Evolutionary conservation across 2,797 vertebrate genomes (phyloP).

Genomic region (Microcaecilia unicolor): DNA sequence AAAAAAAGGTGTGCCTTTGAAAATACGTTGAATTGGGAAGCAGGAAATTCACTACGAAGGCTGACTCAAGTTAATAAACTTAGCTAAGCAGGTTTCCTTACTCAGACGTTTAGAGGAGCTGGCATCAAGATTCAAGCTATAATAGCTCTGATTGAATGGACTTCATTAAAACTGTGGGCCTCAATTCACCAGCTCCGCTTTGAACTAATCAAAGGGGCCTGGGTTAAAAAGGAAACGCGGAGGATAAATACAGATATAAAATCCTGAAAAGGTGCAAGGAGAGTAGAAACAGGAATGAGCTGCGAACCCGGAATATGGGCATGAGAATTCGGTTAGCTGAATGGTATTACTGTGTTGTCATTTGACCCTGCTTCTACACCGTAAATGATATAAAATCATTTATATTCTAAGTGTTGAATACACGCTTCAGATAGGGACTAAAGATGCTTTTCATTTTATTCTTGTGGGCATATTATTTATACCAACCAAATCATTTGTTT

Average conservation of each 20-base stretch:
- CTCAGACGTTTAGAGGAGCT: slow-evolving; percentile 2
- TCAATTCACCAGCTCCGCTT: slow-evolving; percentile 7
- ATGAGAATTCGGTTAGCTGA: slow-evolving; percentile 15
- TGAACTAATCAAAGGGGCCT: slow-evolving; percentile 19
- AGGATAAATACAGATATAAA: slow-evolving; percentile 16
- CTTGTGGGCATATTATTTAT: slow-evolving; percentile 11
- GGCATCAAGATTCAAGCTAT: slow-evolving; percentile 18
- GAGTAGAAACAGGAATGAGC: slow-evolving; percentile 8
- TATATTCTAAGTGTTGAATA: slow-evolving; percentile 16
- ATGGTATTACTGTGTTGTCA: slow-evolving; percentile 5
- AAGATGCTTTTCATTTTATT: slow-evolving; percentile 16
- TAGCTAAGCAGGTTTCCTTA: slow-evolving; percentile 1
- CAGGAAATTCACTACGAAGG: too few species aligned
- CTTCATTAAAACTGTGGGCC: slow-evolving; percentile 20
- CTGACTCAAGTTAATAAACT: too few species aligned
- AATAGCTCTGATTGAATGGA: slow-evolving; percentile 12
- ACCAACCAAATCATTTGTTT: slow-evolving; percentile 11
- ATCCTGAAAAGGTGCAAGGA: slow-evolving; percentile 8
- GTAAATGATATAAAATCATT: slow-evolving; percentile 8
- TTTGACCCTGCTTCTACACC: slow-evolving; percentile 13
- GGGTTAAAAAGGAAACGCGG: slow-evolving; percentile 9
- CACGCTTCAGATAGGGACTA: slow-evolving; percentile 14
- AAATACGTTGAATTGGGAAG: too few species aligned
- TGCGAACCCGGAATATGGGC: slow-evolving; percentile 1
- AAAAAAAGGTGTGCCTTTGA: too few species aligned